Percentiles rank a stretch among this genome's conserved stretches.
Conservation (phyloP, 1,140 invertebrate genomes). For the Zaprionus vittiger region DNA sequence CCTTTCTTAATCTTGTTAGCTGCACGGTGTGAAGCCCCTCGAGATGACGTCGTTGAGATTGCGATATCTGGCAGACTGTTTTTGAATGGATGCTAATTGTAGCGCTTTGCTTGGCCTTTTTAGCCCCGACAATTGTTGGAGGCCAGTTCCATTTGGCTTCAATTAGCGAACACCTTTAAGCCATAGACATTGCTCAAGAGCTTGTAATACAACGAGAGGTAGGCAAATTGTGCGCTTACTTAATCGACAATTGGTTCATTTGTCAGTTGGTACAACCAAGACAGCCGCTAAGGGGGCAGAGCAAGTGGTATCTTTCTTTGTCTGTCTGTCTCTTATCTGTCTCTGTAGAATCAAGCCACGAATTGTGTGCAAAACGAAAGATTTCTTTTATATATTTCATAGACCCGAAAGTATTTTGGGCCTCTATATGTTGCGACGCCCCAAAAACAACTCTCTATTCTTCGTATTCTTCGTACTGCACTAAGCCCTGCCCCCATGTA, state of each 20-base stretch:
- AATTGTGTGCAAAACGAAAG: conserved; percentile 52
- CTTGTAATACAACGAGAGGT: conserved; percentile 26
- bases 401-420: conserved; percentile 17
- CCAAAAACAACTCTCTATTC: conserved; percentile 17
- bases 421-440: conserved; percentile 43
- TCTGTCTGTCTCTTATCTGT: too few relatives aligned
- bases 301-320: too few relatives aligned
- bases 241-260: conserved; percentile 78
- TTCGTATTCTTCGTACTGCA: conserved; percentile 2
- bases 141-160: conserved; percentile 31
- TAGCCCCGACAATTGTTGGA: conserved; percentile 14
- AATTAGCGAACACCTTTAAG: conserved; percentile 34
- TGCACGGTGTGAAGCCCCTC: neutral
- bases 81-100: conserved; percentile 31
- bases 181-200: conserved; percentile 32
- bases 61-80: neutral
- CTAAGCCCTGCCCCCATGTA: neutral
- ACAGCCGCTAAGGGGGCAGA: conserved; percentile 39
- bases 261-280: conserved; percentile 62
- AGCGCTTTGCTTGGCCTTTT: conserved; percentile 6
- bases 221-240: conserved; percentile 63
- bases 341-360: conserved; percentile 21
- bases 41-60: neutral
- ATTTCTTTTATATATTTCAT: conserved; percentile 42
- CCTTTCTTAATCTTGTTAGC: neutral